A percentile compares a stretch with the other conserved stretches of the same genome.
phyloP scores from a whole-genome alignment of 2,888 invertebrate genomes.

The Anorthoa munda region DNA sequence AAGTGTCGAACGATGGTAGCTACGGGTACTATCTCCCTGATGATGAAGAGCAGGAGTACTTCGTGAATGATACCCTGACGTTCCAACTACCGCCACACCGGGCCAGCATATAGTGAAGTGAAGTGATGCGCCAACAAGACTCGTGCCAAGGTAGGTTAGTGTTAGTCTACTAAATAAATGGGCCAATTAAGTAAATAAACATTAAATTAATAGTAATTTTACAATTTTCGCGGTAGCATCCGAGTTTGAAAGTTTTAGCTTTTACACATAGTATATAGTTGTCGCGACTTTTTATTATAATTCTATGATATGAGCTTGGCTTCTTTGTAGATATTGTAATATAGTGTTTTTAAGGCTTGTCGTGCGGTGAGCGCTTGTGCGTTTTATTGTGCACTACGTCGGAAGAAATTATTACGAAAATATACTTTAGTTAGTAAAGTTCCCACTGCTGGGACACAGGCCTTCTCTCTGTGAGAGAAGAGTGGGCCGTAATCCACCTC shows the following conservation, averaged over 20 bases:
- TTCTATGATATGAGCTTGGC: slow-evolving; percentile 80
- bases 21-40: slow-evolving; percentile 88
- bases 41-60: slow-evolving; percentile 84
- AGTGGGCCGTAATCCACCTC: not conserved
- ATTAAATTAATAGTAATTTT: slow-evolving; percentile 73
- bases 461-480: slow-evolving; percentile 12
- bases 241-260: slow-evolving; percentile 81
- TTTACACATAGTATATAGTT: slow-evolving; percentile 82
- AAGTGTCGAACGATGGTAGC: slow-evolving; percentile 86
- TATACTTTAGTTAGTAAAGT: not conserved
- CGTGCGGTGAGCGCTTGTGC: slow-evolving; percentile 62
- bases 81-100: slow-evolving; percentile 87
- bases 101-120: slow-evolving; percentile 85
- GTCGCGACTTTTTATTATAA: slow-evolving; percentile 78
- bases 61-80: slow-evolving; percentile 87
- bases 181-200: slow-evolving; percentile 83
- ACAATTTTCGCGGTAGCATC: slow-evolving; percentile 82
- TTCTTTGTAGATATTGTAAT: slow-evolving; percentile 84
- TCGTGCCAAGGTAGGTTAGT: slow-evolving; percentile 70
- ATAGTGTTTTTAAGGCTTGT: slow-evolving; percentile 72
- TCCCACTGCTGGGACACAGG: slow-evolving; percentile 6
- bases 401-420: slow-evolving; percentile 4
- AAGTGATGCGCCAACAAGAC: slow-evolving; percentile 65
- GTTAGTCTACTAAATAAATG: slow-evolving; percentile 79
- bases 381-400: slow-evolving; percentile 61